Evolutionary conservation across 2,888 invertebrate species (phyloP), one percentile per base, ranked within the genome.

Genomic region (Hyppa rectilinea): DNA sequence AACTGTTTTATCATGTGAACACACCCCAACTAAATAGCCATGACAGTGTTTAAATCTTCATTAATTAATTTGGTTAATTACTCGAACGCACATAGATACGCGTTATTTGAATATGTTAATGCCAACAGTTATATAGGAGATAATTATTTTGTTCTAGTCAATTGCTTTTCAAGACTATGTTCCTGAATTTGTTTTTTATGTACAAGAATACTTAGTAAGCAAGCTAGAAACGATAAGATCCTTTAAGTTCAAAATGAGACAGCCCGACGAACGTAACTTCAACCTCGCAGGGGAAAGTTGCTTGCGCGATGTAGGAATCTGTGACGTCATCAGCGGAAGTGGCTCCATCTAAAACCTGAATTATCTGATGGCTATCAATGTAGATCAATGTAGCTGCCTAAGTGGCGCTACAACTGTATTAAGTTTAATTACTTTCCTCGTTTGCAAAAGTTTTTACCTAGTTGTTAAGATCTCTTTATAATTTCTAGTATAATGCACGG

Each of bases 91-190:
- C 47, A 49, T 14, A n/a, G n/a, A n/a, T n/a, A 20, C 29, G 38
- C 29, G 23, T 34, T 63, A 53, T 47, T 47, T 31, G 5, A 72
- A 65, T 53, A 55, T 40, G 65, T 82, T 17, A 55, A 61, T 49
- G 62, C 55, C 62, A 82, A 63, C 50, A n/a, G 49, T 6, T 58
- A 79, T 64, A 49, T 62, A 63, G 3, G 63, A 81, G 14, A 64
- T 5, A n/a, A 65, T 60, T 66, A 17, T 66, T 67, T 70, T 61
- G 14, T 52, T 80, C 83, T 82, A 83, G 81, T 81, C 81, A 80
- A 68, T 70, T 29, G 71, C 65, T 71, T 83, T 82, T 66, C 45
- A 47, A 67, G 14, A 45, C 34, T 66, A 45, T 47, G 67, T 81
- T 80, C 66, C 69, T 76, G 38, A 36, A 23, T 83, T n/a, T 26